Evolutionary conservation across 2,113 vertebrate genomes (phyloP), one percentile per base, ranked within the genome.

Genomic region (Polyodon spathula): DNA sequence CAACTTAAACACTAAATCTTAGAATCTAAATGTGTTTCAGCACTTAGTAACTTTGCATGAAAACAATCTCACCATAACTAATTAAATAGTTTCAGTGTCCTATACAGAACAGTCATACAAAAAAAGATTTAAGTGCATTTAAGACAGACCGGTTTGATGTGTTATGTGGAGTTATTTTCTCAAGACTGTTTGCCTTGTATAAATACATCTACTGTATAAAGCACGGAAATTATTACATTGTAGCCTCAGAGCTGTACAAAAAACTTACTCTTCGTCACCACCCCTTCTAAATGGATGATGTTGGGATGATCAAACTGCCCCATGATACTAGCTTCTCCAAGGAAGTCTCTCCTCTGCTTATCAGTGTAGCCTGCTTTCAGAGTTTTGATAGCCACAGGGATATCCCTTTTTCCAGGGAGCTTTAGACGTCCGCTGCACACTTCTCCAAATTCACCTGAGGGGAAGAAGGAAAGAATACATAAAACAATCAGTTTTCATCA

Each of bases 301-400:
- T 98, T 98, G 10, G 95, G 93, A 62, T 98, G 94, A 63, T 98
- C 95, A 5, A 98, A 98, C 75, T 98, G 95, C 4, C 95, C 95
- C 95, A 98, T 98, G 74, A 98, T 98, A 60, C 94, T 97, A 11
- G 95, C 95, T 81, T 98, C 95, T 64, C 92, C 93, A 55, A 98
- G 76, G 77, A 98, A 98, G 78, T 98, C 95, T 54, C 93, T 78
- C 37, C 95, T 85, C 76, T 97, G 95, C 57, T 97, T 95, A 64
- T 98, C 95, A 0, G 90, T 95, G 71, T 97, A 98, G 57, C 95
- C 95, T 17, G 89, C 94, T 79, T 98, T 98, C 64, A 98, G 80
- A 5, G 94, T 98, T 86, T 98, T 98, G 63, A 98, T 97, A 40
- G 95, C 95, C 60, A 97, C 94, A 2, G 88, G 85, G 59, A 97